phyloP scores from a whole-genome alignment of 1,140 invertebrate genomes.

The Cepaea nemoralis region DNA sequence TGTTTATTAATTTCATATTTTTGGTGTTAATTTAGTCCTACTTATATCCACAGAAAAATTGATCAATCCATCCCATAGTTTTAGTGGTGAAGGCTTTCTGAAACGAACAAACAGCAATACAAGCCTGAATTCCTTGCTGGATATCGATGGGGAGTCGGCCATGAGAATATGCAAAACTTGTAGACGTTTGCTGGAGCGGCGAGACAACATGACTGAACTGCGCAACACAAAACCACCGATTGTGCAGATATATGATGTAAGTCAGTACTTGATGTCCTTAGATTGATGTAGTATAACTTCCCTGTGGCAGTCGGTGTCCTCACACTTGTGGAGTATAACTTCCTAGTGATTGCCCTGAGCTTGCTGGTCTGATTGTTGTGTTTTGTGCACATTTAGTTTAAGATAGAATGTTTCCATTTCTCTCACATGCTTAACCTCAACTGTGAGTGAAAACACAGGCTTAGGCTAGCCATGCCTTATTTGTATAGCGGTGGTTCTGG shows the following conservation, averaged over 20 bases:
- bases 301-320: too few species aligned
- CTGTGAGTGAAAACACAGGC: too few species aligned
- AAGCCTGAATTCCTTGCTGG: constrained; percentile 69
- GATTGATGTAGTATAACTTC: too few species aligned
- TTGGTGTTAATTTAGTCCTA: too few species aligned
- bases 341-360: too few species aligned
- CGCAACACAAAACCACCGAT: constrained; percentile 84
- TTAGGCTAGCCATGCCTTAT: too few species aligned
- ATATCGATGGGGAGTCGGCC: constrained; percentile 76
- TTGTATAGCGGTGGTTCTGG: too few species aligned
- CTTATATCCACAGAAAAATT: constrained; percentile 74
- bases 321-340: too few species aligned
- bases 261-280: too few species aligned
- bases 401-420: too few species aligned
- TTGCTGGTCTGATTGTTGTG: background rate
- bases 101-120: constrained; percentile 67
- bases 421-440: too few species aligned
- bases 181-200: constrained; percentile 82
- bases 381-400: constrained; percentile 1
- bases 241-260: constrained; percentile 84
- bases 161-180: constrained; percentile 89
- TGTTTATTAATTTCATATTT: too few species aligned
- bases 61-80: constrained; percentile 74
- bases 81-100: constrained; percentile 64
- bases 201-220: constrained; percentile 85